Percentiles rank a stretch among this genome's conserved stretches.
phyloP scores from a whole-genome alignment of 1,140 invertebrate species.

The Cydia strobilella region DNA sequence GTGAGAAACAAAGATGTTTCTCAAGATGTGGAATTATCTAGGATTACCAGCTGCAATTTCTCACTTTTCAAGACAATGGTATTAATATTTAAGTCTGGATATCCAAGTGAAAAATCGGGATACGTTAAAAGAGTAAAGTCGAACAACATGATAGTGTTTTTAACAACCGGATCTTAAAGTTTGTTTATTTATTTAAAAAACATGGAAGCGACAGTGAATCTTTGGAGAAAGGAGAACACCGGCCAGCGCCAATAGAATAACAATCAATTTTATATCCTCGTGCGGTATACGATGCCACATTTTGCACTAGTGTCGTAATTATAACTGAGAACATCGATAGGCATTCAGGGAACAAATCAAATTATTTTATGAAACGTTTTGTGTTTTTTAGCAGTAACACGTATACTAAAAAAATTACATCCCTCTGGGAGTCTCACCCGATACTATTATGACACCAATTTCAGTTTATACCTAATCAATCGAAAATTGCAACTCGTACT shows the following conservation, averaged over 20 bases:
- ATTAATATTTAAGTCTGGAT: no score
- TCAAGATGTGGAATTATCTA: background rate
- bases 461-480: no score
- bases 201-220: conserved; percentile 40
- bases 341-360: no score
- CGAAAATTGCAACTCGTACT: no score
- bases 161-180: conserved; percentile 12
- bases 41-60: no score
- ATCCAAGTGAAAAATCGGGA: no score
- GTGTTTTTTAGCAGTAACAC: no score
- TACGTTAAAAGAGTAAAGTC: background rate
- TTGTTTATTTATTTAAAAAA: conserved; percentile 35
- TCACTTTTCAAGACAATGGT: no score
- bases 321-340: background rate
- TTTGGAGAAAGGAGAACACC: conserved; percentile 53
- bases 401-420: no score
- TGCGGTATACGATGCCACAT: conserved; percentile 34
- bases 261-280: conserved; percentile 54
- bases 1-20: background rate
- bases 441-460: no score
- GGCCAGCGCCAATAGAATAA: conserved; percentile 44
- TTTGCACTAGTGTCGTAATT: conserved; percentile 18
- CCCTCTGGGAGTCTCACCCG: no score
- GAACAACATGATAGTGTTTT: background rate
- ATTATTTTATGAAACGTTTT: no score